phyloP scores from a whole-genome alignment of 30 jellyfish, hydroid and myxozoan genomes.

The Aurelia coerulea region DNA sequence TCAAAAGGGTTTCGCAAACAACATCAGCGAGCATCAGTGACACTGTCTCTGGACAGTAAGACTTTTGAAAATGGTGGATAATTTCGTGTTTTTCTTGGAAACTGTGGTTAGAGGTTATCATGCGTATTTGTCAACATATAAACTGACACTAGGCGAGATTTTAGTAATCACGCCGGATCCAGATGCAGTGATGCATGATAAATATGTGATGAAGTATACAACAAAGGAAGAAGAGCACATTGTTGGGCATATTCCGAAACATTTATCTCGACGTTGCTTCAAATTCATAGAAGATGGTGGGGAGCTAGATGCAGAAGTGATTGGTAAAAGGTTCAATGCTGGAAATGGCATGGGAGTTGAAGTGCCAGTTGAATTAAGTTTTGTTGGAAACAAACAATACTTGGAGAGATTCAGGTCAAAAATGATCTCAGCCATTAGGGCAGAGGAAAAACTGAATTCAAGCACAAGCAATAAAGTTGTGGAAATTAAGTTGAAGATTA shows the following conservation, averaged over 20 bases:
- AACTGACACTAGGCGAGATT: constrained; percentile 45
- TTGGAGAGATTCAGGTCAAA: constrained; percentile 46
- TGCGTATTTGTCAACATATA: constrained; percentile 14
- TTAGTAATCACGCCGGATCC: constrained; percentile 27
- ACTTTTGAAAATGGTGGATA: constrained; percentile 35
- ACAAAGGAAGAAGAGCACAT: constrained; percentile 30
- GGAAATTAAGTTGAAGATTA: constrained; percentile 31
- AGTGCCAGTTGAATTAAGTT: constrained; percentile 47
- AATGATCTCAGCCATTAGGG: constrained; percentile 15
- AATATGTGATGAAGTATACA: constrained; percentile 16
- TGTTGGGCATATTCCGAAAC: constrained; percentile 26
- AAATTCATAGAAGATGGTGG: constrained; percentile 43
- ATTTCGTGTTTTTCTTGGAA: constrained; percentile 21
- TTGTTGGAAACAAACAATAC: constrained; percentile 46
- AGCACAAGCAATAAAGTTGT: constrained; percentile 30
- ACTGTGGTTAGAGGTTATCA: constrained; percentile 7
- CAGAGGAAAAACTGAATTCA: constrained; percentile 49
- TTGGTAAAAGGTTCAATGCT: constrained; percentile 43
- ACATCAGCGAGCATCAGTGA: constrained; percentile 37
- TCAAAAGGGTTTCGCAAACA: constrained; percentile 41
- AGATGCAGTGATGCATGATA: constrained; percentile 19
- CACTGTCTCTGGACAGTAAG: constrained; percentile 52
- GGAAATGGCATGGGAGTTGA: constrained; percentile 58
- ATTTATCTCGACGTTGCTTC: constrained; percentile 1
- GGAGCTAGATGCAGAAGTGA: constrained; percentile 50